Percentiles rank a stretch among this genome's conserved stretches.
Evolutionary conservation across 1,140 invertebrate genomes (phyloP).

Genomic region (Tetramorium simillimum): DNA sequence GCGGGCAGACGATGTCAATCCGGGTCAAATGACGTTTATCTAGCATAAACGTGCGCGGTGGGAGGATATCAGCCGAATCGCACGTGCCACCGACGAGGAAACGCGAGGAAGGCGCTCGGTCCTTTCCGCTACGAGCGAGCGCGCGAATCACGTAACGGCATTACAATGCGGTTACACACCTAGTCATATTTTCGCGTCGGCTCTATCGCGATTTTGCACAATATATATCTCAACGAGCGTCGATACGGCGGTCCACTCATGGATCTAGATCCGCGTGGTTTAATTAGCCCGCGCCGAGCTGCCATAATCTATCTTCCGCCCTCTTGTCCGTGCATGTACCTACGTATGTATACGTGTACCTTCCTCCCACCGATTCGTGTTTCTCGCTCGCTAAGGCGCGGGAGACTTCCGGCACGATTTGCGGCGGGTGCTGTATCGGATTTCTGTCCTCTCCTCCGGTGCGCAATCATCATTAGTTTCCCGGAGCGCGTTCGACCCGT

Average conservation of each 20-base stretch:
- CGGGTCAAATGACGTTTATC: constrained; percentile 59
- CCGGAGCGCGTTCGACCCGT: neutral
- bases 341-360: neutral
- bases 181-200: constrained; percentile 24
- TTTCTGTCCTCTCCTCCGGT: neutral
- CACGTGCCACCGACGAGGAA: neutral
- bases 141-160: constrained; percentile 9
- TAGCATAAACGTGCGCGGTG: neutral
- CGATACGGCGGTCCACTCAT: neutral
- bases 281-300: constrained; percentile 29
- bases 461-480: constrained; percentile 24
- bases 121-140: neutral
- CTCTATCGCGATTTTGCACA: constrained; percentile 17
- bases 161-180: constrained; percentile 6
- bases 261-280: constrained; percentile 15
- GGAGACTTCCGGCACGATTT: constrained; percentile 16
- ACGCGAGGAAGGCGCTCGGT: neutral
- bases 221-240: neutral
- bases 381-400: constrained; percentile 10
- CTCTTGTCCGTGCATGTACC: neutral
- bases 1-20: constrained; percentile 55
- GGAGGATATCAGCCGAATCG: neutral
- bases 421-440: neutral
- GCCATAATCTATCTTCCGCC: constrained; percentile 25
- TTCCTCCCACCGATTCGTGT: neutral